Evolutionary conservation across 2,888 invertebrate species (phyloP).

Genomic region (Aporophyla nigra): DNA sequence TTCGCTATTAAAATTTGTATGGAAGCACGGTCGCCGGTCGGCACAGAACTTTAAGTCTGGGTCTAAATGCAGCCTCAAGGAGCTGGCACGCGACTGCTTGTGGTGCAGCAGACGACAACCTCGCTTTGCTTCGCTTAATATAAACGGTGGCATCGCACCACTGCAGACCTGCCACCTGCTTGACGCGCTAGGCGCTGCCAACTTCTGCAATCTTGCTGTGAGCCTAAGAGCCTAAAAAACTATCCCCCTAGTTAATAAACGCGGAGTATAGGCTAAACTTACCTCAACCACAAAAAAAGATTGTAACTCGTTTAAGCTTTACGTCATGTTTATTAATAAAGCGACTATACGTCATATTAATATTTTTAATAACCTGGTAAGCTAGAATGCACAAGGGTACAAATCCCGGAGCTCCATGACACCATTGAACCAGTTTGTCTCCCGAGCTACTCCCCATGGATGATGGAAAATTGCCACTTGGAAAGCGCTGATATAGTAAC

Average conservation of each 20-base stretch:
- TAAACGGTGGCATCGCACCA: neutral
- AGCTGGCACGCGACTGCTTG: neutral
- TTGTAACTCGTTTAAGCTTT: neutral
- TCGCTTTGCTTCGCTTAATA: neutral
- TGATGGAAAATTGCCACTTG: slow-evolving; percentile 94
- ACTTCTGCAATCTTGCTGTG: neutral
- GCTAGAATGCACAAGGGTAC: slow-evolving; percentile 93
- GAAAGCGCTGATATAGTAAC: slow-evolving; percentile 90
- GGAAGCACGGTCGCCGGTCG: neutral
- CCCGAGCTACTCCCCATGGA: slow-evolving; percentile 92
- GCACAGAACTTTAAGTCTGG: neutral
- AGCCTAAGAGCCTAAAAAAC: neutral
- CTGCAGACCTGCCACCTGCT: neutral
- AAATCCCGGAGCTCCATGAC: slow-evolving; percentile 98
- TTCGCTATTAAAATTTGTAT: neutral
- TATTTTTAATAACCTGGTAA: slow-evolving; percentile 89
- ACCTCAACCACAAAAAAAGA: neutral
- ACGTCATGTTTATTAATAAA: neutral
- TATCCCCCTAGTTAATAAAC: no score
- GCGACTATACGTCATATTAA: neutral
- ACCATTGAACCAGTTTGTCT: slow-evolving; percentile 97
- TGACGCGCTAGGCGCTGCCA: neutral
- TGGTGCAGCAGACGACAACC: neutral
- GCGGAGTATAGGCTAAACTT: neutral
- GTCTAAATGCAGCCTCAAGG: neutral